Conservation (phyloP, 2,113 vertebrate species). For the Phalacrocorax pelagicus region DNA sequence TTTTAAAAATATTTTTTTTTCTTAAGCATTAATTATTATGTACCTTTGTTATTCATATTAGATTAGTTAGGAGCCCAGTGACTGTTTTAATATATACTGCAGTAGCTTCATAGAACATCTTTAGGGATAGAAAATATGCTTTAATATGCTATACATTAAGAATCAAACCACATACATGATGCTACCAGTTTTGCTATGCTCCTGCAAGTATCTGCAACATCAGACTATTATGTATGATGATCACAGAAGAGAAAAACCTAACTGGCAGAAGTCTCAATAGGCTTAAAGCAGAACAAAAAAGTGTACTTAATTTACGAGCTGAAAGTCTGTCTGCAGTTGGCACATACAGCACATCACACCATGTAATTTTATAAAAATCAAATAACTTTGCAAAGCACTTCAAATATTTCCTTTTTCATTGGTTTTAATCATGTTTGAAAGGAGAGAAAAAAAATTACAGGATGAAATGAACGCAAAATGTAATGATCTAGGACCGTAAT, state of each 20-base stretch:
- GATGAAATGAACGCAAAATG: slow-evolving; percentile 38
- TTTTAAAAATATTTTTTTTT: background rate
- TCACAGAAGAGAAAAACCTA: slow-evolving; percentile 56
- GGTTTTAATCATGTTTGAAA: slow-evolving; percentile 48
- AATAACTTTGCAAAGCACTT: slow-evolving; percentile 49
- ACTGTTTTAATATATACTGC: slow-evolving; percentile 14
- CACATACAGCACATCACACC: background rate
- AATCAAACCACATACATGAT: slow-evolving; percentile 62
- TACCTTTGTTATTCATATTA: slow-evolving; percentile 29
- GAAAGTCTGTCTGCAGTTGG: slow-evolving; percentile 44
- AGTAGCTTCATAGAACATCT: background rate
- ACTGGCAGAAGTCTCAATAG: slow-evolving; percentile 49
- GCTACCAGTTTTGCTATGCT: slow-evolving; percentile 52
- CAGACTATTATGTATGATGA: slow-evolving; percentile 31
- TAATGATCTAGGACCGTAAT: background rate
- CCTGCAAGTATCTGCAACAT: slow-evolving; percentile 61
- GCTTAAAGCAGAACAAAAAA: slow-evolving; percentile 59
- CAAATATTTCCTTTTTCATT: slow-evolving; percentile 20
- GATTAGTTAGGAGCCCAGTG: background rate
- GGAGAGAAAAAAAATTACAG: background rate
- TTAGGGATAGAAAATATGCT: background rate
- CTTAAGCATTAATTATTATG: background rate
- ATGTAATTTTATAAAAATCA: slow-evolving; percentile 54
- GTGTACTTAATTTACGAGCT: slow-evolving; percentile 42
- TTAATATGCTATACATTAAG: slow-evolving; percentile 60